Evolutionary conservation across 64 coral and sea anemone genomes (phyloP).

Genomic region (Porites lutea): DNA sequence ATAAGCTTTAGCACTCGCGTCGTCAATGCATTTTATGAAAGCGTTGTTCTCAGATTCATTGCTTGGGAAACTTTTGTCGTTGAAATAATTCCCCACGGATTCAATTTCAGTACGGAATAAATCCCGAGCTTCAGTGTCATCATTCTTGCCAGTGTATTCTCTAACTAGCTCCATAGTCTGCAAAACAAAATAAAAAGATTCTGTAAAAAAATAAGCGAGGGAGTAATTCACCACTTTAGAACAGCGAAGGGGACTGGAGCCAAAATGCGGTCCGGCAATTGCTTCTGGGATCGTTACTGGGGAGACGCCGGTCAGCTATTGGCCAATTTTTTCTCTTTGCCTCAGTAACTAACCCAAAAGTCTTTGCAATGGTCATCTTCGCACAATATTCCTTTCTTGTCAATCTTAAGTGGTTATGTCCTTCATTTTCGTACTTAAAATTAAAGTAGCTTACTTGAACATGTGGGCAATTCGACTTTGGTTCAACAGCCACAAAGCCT

Average conservation of each 20-base stretch:
- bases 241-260: no score
- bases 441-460: slow-evolving; percentile 68
- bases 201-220: no score
- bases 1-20: not conserved
- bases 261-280: no score
- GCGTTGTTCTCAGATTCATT: slow-evolving; percentile 47
- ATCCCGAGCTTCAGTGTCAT: not conserved
- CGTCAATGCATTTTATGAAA: slow-evolving; percentile 36
- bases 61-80: slow-evolving; percentile 47
- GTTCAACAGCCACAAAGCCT: slow-evolving; percentile 70
- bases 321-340: no score
- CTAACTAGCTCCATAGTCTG: slow-evolving; percentile 46
- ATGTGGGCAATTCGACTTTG: slow-evolving; percentile 90
- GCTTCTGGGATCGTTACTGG: no score
- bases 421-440: not conserved
- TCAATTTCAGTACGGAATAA: not conserved
- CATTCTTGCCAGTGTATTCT: slow-evolving; percentile 27
- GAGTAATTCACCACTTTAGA: no score
- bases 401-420: not conserved
- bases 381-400: no score
- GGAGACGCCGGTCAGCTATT: no score
- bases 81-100: slow-evolving; percentile 25
- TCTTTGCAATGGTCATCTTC: no score
- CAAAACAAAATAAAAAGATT: not conserved
- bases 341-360: no score